phyloP scores from a whole-genome alignment of 1,140 invertebrate genomes.

The Dreissena rostriformis region DNA sequence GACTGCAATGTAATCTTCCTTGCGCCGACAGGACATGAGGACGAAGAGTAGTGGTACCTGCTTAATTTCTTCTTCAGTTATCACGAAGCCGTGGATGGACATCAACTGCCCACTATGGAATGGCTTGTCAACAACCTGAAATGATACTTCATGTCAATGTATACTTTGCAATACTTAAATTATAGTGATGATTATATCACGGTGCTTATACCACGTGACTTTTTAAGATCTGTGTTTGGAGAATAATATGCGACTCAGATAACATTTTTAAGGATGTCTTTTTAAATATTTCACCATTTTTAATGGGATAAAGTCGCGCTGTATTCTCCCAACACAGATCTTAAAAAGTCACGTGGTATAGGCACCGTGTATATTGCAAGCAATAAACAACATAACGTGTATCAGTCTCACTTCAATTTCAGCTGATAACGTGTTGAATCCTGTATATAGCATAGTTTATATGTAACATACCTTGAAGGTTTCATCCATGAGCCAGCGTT shows the following conservation, averaged over 20 bases:
- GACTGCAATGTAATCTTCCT: constrained; percentile 31
- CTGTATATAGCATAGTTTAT: background rate
- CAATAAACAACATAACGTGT: background rate
- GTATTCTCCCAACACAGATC: too few relatives aligned
- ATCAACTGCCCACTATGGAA: constrained; percentile 39
- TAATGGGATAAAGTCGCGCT: too few relatives aligned
- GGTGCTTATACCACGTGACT: too few relatives aligned
- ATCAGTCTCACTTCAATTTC: background rate
- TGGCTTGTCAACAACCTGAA: constrained; percentile 25
- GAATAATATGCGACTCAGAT: too few relatives aligned
- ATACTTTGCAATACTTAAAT: background rate
- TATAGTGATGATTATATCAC: background rate
- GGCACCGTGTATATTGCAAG: too few relatives aligned
- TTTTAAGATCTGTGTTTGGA: too few relatives aligned
- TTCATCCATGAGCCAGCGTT: constrained; percentile 47
- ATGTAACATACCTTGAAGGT: constrained; percentile 42
- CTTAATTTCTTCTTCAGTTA: background rate
- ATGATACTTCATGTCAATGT: constrained; percentile 6
- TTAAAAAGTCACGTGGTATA: too few relatives aligned
- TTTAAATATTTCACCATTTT: too few relatives aligned
- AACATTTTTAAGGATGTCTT: too few relatives aligned
- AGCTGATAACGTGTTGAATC: background rate
- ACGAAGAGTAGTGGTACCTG: constrained; percentile 37
- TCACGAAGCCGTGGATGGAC: constrained; percentile 40
- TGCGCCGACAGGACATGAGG: constrained; percentile 19